Evolutionary conservation across 1,140 invertebrate species (phyloP).

Genomic region (Chironomus tepperi): DNA sequence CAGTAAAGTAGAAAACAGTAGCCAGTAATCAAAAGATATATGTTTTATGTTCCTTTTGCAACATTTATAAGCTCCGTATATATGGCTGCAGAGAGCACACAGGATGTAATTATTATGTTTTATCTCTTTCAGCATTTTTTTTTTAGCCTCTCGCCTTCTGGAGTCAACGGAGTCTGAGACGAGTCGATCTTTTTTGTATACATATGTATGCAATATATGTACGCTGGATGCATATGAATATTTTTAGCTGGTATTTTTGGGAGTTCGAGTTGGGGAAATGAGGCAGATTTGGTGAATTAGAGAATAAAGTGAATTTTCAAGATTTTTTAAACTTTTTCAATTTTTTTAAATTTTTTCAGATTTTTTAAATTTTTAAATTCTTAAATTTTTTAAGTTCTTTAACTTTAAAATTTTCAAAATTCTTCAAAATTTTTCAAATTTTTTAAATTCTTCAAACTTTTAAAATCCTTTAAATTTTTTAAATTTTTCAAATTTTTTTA

Average conservation of each 20-base stretch:
- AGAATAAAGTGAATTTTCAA: too few species aligned
- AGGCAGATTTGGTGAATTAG: not conserved
- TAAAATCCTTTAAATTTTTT: too few species aligned
- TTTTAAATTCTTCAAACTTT: too few species aligned
- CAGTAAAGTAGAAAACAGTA: slow-evolving; percentile 8
- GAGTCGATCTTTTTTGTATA: not conserved
- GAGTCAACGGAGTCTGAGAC: too few species aligned
- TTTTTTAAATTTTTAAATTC: too few species aligned
- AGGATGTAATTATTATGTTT: slow-evolving; percentile 23
- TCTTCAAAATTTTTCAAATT: too few species aligned
- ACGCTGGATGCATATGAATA: slow-evolving; percentile 6
- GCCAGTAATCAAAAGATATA: slow-evolving; percentile 19
- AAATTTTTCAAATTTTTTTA: too few species aligned
- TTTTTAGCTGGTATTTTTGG: not conserved
- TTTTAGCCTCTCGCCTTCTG: not conserved
- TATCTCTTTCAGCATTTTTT: slow-evolving; percentile 17
- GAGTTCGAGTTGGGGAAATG: not conserved
- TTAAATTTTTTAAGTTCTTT: too few species aligned
- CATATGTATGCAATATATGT: not conserved
- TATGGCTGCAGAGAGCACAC: not conserved
- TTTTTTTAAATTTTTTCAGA: too few species aligned
- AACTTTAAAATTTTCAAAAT: too few species aligned
- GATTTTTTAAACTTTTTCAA: too few species aligned
- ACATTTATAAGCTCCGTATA: slow-evolving; percentile 1
- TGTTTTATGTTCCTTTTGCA: slow-evolving; percentile 18